These are phyloP conservation scores for Clarias pachynema DNA, from an alignment of 2,797 vertebrate species.

Conservation along the genomic window DNA sequence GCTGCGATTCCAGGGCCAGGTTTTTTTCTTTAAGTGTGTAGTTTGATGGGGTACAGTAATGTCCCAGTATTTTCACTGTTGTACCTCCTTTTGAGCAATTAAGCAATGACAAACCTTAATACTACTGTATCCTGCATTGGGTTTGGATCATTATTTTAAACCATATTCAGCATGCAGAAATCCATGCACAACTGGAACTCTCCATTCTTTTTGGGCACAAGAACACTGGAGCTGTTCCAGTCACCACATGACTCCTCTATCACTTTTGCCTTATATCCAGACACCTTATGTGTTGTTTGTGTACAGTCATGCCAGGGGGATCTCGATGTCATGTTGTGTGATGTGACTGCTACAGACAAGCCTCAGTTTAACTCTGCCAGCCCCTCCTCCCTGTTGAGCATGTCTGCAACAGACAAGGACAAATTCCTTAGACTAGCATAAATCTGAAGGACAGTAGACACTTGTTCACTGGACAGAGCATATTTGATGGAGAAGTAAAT, in stretches of 20 bases:
- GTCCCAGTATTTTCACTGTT: too few species aligned
- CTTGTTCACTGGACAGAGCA: slow-evolving; percentile 1
- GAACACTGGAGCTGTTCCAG: neutral
- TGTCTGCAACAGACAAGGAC: neutral
- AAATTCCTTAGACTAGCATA: neutral
- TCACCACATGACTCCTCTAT: neutral
- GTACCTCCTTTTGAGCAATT: too few species aligned
- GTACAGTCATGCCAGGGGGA: neutral
- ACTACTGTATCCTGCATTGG: neutral
- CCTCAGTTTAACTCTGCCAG: neutral
- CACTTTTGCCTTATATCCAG: neutral
- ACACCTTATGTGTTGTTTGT: neutral
- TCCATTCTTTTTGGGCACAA: neutral
- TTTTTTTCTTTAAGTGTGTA: too few species aligned
- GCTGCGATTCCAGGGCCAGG: neutral
- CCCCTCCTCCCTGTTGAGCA: neutral
- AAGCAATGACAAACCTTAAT: too few species aligned
- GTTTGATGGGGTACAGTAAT: too few species aligned
- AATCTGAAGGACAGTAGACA: slow-evolving; percentile 8
- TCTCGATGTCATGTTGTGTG: neutral
- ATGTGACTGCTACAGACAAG: neutral
- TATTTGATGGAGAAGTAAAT: neutral
- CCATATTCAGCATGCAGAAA: neutral
- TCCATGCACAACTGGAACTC: neutral
- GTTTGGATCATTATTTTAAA: neutral